Conservation (phyloP, 2,797 vertebrate genomes). For the Enteromius argenteus region DNA sequence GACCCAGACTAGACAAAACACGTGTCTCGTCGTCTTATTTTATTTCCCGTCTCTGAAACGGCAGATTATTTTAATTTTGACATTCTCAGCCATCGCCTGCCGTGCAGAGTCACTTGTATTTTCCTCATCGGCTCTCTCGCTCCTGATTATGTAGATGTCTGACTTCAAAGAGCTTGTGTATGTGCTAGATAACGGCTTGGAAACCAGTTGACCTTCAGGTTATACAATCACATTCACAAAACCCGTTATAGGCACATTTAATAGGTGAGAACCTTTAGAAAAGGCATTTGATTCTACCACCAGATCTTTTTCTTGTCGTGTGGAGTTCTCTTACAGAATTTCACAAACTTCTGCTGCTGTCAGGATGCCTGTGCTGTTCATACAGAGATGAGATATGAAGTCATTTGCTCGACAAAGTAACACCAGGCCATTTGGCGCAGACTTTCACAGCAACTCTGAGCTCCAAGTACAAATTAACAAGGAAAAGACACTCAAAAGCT, state of each 20-base stretch:
- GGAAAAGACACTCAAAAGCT: slow-evolving; percentile 30
- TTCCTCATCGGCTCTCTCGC: slow-evolving; percentile 36
- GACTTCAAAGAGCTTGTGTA: slow-evolving; percentile 48
- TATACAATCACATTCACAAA: slow-evolving; percentile 49
- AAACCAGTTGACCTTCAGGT: slow-evolving; percentile 59
- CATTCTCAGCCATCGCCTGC: slow-evolving; percentile 64
- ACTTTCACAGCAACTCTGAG: slow-evolving; percentile 28
- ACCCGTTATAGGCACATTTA: neutral
- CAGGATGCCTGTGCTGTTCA: slow-evolving; percentile 20
- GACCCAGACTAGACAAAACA: slow-evolving; percentile 47
- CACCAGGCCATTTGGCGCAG: slow-evolving; percentile 39
- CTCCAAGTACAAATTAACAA: slow-evolving; percentile 40
- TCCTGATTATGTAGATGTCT: slow-evolving; percentile 53
- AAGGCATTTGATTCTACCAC: neutral
- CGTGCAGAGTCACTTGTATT: slow-evolving; percentile 55
- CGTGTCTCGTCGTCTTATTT: slow-evolving; percentile 59
- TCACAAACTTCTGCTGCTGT: slow-evolving; percentile 14
- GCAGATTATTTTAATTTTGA: slow-evolving; percentile 70
- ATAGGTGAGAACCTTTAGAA: neutral
- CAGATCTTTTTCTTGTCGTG: neutral
- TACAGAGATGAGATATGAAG: slow-evolving; percentile 24
- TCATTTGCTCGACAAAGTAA: slow-evolving; percentile 34
- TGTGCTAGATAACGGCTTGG: slow-evolving; percentile 45
- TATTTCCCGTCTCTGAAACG: slow-evolving; percentile 62
- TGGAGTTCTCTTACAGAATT: neutral